phyloP scores from a whole-genome alignment of 2,113 vertebrate genomes.

The Origma solitaria region DNA sequence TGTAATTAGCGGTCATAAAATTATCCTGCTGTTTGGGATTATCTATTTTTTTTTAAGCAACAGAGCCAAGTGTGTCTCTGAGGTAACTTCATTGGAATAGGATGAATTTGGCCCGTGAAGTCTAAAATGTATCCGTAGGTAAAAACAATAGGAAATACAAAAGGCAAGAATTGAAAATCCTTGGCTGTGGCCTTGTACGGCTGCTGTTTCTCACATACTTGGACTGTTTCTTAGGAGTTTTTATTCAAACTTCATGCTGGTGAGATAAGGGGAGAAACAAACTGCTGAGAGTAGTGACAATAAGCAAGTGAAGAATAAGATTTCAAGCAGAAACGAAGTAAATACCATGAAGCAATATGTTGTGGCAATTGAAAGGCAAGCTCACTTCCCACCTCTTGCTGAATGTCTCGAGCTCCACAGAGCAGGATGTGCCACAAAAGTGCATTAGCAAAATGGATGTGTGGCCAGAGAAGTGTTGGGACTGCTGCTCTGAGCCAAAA shows the following conservation, averaged over 20 bases:
- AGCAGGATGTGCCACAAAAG: background rate
- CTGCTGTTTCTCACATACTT: background rate
- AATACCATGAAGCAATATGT: background rate
- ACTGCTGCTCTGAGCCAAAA: background rate
- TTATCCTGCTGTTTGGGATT: constrained; percentile 70
- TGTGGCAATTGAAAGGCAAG: background rate
- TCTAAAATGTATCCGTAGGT: constrained; percentile 15
- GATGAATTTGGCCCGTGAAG: constrained; percentile 22
- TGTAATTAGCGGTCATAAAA: constrained; percentile 74
- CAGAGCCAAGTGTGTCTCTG: constrained; percentile 52
- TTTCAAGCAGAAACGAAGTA: background rate
- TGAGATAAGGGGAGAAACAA: constrained; percentile 32
- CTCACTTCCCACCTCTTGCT: background rate
- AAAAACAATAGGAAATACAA: constrained; percentile 5
- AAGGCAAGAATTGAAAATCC: background rate
- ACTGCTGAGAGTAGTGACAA: constrained; percentile 7
- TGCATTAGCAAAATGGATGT: background rate
- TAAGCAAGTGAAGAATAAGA: background rate
- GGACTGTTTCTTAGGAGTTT: constrained; percentile 9
- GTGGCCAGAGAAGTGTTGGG: background rate
- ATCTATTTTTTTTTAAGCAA: constrained; percentile 40
- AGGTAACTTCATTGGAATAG: constrained; percentile 48
- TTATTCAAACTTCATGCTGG: constrained; percentile 15
- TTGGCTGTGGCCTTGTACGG: background rate
- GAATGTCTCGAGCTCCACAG: background rate